These are phyloP conservation scores for Chaetorhynchus papuensis DNA, from an alignment of 2,113 vertebrate genomes.

Conservation along the genomic window DNA sequence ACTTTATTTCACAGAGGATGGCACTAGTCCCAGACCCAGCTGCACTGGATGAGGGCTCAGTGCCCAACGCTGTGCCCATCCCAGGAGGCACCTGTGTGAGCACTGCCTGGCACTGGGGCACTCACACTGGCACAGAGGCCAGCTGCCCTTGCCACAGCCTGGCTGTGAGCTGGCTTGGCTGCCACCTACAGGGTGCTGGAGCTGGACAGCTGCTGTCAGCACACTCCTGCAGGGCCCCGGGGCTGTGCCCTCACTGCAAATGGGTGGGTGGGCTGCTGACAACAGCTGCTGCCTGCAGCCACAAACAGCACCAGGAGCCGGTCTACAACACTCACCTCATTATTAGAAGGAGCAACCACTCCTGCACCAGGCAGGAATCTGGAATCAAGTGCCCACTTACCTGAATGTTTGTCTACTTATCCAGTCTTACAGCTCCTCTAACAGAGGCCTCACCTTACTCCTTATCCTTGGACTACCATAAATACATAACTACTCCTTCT, in stretches of 20 bases:
- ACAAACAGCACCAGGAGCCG: neutral
- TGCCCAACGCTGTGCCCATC: accelerated
- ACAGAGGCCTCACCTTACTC: neutral
- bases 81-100: neutral
- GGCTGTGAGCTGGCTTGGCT: neutral
- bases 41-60: neutral
- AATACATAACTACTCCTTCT: neutral
- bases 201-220: neutral
- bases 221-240: accelerated
- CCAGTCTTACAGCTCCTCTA: neutral
- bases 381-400: neutral
- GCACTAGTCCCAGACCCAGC: neutral
- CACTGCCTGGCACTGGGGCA: neutral
- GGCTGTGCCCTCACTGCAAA: neutral
- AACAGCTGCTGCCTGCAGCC: neutral
- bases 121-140: neutral
- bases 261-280: neutral
- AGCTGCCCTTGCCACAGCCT: neutral
- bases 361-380: neutral
- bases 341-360: neutral
- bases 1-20: neutral
- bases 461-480: neutral
- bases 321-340: neutral
- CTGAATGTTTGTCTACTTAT: neutral
- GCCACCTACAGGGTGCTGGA: neutral